phyloP scores from a whole-genome alignment of 2,888 invertebrate species.

The Amorpha juglandis region DNA sequence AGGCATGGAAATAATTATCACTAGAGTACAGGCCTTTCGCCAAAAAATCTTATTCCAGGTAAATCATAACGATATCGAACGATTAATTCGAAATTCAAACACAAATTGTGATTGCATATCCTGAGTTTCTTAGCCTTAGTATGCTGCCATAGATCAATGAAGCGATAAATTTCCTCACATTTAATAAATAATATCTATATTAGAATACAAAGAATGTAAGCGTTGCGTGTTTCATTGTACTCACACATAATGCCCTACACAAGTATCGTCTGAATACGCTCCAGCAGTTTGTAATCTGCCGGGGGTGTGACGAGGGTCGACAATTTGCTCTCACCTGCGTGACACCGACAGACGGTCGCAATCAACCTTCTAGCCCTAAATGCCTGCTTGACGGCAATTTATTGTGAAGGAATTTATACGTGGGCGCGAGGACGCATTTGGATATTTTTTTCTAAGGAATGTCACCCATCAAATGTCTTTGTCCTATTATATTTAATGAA shows the following conservation, averaged over 20 bases:
- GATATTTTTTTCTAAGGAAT: not conserved
- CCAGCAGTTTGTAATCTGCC: slow-evolving; percentile 47
- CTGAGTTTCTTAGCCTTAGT: too few species aligned
- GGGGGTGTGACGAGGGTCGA: slow-evolving; percentile 58
- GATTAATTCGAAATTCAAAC: too few species aligned
- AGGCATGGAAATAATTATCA: too few species aligned
- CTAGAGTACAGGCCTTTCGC: too few species aligned
- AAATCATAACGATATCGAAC: too few species aligned
- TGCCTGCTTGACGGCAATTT: slow-evolving; percentile 48
- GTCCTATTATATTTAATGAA: too few species aligned
- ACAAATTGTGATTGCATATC: too few species aligned
- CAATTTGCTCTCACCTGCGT: slow-evolving; percentile 59
- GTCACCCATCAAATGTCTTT: too few species aligned
- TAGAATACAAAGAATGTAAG: not conserved
- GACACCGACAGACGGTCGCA: slow-evolving; percentile 46
- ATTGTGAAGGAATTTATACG: slow-evolving; percentile 42
- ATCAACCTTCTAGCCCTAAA: slow-evolving; percentile 41
- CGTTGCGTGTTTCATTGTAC: not conserved
- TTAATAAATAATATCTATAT: not conserved
- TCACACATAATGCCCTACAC: not conserved
- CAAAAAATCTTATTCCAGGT: too few species aligned
- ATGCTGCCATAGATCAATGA: not conserved
- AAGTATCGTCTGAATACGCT: slow-evolving; percentile 21
- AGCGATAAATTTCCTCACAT: not conserved
- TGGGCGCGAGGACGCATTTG: not conserved